Base-by-base conservation (phyloP, 2,113 vertebrate genomes). In the Ageneiosus marmoratus region DNA sequence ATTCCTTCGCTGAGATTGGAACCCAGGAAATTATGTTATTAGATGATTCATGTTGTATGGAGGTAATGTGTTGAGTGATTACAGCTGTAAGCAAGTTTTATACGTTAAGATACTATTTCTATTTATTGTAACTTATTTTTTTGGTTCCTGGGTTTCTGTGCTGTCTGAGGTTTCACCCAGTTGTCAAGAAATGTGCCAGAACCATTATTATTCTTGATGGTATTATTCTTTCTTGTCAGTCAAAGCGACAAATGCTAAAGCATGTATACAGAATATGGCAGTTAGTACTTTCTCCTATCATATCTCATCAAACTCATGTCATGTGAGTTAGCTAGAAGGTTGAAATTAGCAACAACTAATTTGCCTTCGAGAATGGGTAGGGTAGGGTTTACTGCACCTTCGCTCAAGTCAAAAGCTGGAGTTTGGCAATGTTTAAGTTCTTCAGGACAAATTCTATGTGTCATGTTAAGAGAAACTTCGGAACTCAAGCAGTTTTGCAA, bases 1-100 rank as follows among this genome's bases (percentile, higher is more conserved):
- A 72, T 81, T 53, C 32, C 44, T 72, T 69, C 48, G 41, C 15
- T 69, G 6, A 63, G 41, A 50, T 79, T 79, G n/a, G 27, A 32
- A 65, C 50, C 29, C 2, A 46, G 76, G 16, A 32, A 80, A 75
- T 82, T 69, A 18, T 79, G n/a, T 27, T 27, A 46, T 46, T 15
- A n/a, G 13, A 8, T n/a, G 37, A 13, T 60, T 65, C 27, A 0
- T 80, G n/a, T 48, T 34, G 12, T n/a, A 51, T 53, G 5, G 20
- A 53, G 62, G 24, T 53, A 20, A 34, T 79, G 22, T 50, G 48
- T 29, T 48, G 8, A 48, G 41, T 50, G 53, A 53, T 69, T 80
- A 50, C 44, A 79, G 27, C 6, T 51, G 46, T 65, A 41, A 75
- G 51, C 12, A 48, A 3, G 41, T 46, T 80, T 67, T 67, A 37